Evolutionary conservation across 2,888 invertebrate genomes (phyloP), one percentile per base, ranked within the genome.

Genomic region (Nemotelus nigrinus): DNA sequence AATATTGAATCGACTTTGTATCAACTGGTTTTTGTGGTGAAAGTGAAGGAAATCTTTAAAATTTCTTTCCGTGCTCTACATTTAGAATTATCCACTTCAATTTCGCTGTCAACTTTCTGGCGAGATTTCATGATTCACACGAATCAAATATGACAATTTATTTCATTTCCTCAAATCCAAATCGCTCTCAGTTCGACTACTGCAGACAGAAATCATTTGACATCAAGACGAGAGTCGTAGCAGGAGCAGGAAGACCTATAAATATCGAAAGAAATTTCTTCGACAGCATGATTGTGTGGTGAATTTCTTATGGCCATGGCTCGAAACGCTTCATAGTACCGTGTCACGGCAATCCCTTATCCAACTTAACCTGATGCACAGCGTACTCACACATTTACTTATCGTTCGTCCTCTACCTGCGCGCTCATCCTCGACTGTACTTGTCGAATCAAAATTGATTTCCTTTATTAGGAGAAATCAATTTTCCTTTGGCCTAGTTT

Each of bases 241-340:
- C 2, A 57, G 57, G 57, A 57, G n/a, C 57, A 25, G 10, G 1
- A 25, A 57, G 57, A 63, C 8, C 43, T 41, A 63, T 63, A 63
- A 63, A 63, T 63, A 63, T 39, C 41, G 63, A 63, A 63, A 57
- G 10, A 25, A 57, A 43, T 63, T 63, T 63, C 10, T 43, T 63
- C 43, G 63, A 63, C 43, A 25, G 57, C 57, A 41, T 39, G 4
- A 43, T 43, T 6, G 63, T 63, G 43, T 63, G 43, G 43, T 63
- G 43, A 63, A 63, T 63, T 63, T 63, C 63, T 63, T 63, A 63
- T 63, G 63, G 43, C 41, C 63, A 63, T 63, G 63, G 43, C 10
- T 43, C 43, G 43, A 63, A 43, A 57, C 10, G 57, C 25, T 63
- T 4, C 43, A 63, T 41, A 6, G 41, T 43, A 57, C 63, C 39